Conservation (phyloP, 30 jellyfish, hydroid and myxozoan species). For the Sanderia malayensis region DNA sequence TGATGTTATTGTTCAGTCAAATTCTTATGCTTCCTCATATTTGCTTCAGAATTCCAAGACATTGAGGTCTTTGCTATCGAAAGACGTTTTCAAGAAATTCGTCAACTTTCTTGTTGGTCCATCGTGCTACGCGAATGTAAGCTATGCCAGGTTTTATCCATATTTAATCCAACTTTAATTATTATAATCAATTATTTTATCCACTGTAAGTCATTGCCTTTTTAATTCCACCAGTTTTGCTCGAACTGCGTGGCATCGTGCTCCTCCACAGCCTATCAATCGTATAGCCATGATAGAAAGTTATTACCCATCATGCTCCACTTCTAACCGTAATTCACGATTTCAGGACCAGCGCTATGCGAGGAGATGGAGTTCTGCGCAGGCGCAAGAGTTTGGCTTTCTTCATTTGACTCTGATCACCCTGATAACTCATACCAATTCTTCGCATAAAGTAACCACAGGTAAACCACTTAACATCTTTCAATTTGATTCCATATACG, state of each 20-base stretch:
- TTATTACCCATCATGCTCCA: no score
- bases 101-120: slow-evolving; percentile 71
- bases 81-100: slow-evolving; percentile 48
- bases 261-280: no score
- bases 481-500: neutral
- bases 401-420: slow-evolving; percentile 58
- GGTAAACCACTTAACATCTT: slow-evolving; percentile 11
- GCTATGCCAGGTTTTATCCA: neutral
- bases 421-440: slow-evolving; percentile 29
- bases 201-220: no score
- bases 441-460: slow-evolving; percentile 9
- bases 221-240: no score
- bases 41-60: slow-evolving; percentile 53
- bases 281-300: no score
- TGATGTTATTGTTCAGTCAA: no score
- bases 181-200: no score
- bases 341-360: slow-evolving; percentile 58
- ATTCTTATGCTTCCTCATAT: no score
- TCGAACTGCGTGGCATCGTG: no score
- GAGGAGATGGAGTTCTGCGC: slow-evolving; percentile 85
- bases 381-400: slow-evolving; percentile 74
- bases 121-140: slow-evolving; percentile 30
- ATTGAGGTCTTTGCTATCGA: slow-evolving; percentile 44
- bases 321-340: no score
- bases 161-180: neutral